phyloP scores from a whole-genome alignment of 2,888 invertebrate genomes.

The Aplocera efformata region DNA sequence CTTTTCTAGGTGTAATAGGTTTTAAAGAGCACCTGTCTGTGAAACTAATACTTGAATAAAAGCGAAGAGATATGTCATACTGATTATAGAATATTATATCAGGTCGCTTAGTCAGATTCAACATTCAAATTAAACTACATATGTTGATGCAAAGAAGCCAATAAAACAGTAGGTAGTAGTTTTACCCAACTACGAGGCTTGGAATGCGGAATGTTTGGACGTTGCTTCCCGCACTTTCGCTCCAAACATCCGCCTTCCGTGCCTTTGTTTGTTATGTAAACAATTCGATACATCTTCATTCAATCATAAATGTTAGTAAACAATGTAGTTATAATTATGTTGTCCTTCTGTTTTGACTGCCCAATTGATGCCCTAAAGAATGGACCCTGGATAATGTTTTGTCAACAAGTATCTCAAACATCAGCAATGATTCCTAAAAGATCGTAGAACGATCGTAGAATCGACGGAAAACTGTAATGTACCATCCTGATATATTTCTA shows the following conservation, averaged over 20 bases:
- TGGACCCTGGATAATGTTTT: background rate
- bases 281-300: slow-evolving; percentile 43
- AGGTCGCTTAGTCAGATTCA: background rate
- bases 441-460: too few species aligned
- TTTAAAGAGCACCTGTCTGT: too few species aligned
- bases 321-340: slow-evolving; percentile 33
- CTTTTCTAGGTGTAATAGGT: too few species aligned
- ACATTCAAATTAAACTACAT: background rate
- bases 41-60: too few species aligned
- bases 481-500: too few species aligned
- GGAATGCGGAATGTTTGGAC: slow-evolving; percentile 72
- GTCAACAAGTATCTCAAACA: too few species aligned
- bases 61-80: too few species aligned
- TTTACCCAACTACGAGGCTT: slow-evolving; percentile 25
- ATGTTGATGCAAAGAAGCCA: slow-evolving; percentile 14
- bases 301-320: slow-evolving; percentile 44
- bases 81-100: too few species aligned
- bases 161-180: slow-evolving; percentile 21
- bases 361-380: slow-evolving; percentile 23
- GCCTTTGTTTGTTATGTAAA: slow-evolving; percentile 55
- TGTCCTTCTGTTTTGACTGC: slow-evolving; percentile 34
- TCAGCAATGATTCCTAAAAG: too few species aligned
- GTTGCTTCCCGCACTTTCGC: slow-evolving; percentile 73
- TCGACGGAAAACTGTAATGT: too few species aligned
- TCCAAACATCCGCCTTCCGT: slow-evolving; percentile 68